Evolutionary conservation across 2,113 vertebrate species (phyloP).

Genomic region (Danio rerio): GRCz12tu NC_133180.1:37684001-37684500

Average conservation of each 20-base stretch:
- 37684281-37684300: too few relatives aligned
- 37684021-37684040: neutral
- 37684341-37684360: neutral
- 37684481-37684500: too few relatives aligned
- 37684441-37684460: too few relatives aligned
- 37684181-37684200: conserved; percentile 33
- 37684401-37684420: too few relatives aligned
- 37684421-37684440: too few relatives aligned
- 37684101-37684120: neutral
- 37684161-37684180: conserved; percentile 4
- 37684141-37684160: conserved; percentile 6
- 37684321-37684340: neutral
- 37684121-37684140: conserved; percentile 1
- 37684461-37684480: too few relatives aligned
- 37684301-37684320: neutral
- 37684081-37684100: neutral
- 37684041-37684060: neutral
- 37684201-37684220: neutral
- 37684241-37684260: neutral
- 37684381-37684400: too few relatives aligned
- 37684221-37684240: neutral
- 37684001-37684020: neutral
- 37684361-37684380: too few relatives aligned
- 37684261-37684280: neutral
- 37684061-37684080: neutral